Evolutionary conservation across 2,888 invertebrate genomes (phyloP), one percentile per base, ranked within the genome.

Genomic region (Galerucella pusilla): DNA sequence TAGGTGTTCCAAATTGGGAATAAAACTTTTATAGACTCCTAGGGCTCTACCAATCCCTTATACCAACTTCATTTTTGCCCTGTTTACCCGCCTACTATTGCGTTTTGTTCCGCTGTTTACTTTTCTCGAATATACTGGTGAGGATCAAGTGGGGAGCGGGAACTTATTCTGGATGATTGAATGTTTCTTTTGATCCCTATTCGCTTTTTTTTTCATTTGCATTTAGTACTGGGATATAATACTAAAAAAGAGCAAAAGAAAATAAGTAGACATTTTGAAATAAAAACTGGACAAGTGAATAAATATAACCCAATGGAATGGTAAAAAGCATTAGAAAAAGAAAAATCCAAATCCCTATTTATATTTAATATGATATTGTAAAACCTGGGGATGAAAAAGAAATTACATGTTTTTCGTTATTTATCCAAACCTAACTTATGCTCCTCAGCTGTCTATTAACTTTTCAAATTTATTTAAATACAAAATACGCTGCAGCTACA

Each of bases 1-100:
- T 74, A 76, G 76, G 76, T 76, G 71, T 76, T 65, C 68, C 64
- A 74, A 65, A 76, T 69, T 76, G 74, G 66, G 66, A 73, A 68
- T 74, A 76, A 74, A 74, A 74, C 71, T 70, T 67, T 72, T 72
- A 72, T 72, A 66, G 72, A 72, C 72, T 72, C 66, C 49, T 49
- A 72, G 72, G 72, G 66, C 66, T 72, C 66, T 46, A 65, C 71
- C 71, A 35, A 65, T 46, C 20, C 46, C 12, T 35, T 52, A 72
- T 72, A 72, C 59, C 66, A 42, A 65, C 67, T 66, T 72, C 59
- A 66, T 66, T 67, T 66, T 71, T 71, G 60, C 60, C 72, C 28
- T 60, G 66, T 60, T 60, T 72, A 65, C 14, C 45, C 70, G 35
- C 71, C 65, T 59, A 71, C 71, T 59, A 45, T 52, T 65, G 42